These are phyloP conservation scores for Priocnemis perturbator DNA, from an alignment of 2,888 invertebrate species.

Conservation along the genomic window DNA sequence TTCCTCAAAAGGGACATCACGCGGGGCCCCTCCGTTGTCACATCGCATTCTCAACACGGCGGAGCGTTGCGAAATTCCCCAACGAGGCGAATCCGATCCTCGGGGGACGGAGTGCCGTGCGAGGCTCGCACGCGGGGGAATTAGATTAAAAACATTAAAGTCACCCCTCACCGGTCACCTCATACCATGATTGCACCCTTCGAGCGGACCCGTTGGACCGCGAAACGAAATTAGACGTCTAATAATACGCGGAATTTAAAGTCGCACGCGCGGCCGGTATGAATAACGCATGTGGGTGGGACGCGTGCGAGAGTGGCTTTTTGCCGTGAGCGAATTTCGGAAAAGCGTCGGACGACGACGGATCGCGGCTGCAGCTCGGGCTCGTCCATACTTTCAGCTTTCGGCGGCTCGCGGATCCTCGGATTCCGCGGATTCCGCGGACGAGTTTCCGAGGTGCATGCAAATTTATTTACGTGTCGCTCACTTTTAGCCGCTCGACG, in stretches of 20 bases:
- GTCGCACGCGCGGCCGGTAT: slow-evolving; percentile 34
- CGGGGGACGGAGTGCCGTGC: slow-evolving; percentile 39
- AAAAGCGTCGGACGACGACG: not conserved
- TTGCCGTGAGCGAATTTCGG: not conserved
- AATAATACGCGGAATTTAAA: slow-evolving; percentile 61
- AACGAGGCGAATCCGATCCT: slow-evolving; percentile 42
- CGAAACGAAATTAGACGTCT: slow-evolving; percentile 61
- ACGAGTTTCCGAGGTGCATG: too few species aligned
- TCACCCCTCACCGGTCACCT: slow-evolving; percentile 50
- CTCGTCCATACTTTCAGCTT: too few species aligned
- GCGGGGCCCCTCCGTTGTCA: slow-evolving; percentile 32
- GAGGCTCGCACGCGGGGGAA: slow-evolving; percentile 50
- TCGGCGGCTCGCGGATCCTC: too few species aligned
- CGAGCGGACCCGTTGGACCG: slow-evolving; percentile 54
- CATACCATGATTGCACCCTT: slow-evolving; percentile 58
- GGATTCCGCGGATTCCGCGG: too few species aligned
- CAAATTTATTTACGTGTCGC: too few species aligned
- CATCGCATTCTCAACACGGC: slow-evolving; percentile 22
- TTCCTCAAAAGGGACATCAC: slow-evolving; percentile 48
- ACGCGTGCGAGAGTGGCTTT: not conserved
- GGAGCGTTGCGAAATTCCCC: slow-evolving; percentile 55
- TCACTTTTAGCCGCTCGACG: too few species aligned
- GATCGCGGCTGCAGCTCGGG: too few species aligned
- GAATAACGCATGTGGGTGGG: slow-evolving; percentile 50
- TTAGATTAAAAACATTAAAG: slow-evolving; percentile 67